These are phyloP conservation scores for Aphidius colemani DNA, from an alignment of 2,888 invertebrate genomes.

Conservation along the genomic window DNA sequence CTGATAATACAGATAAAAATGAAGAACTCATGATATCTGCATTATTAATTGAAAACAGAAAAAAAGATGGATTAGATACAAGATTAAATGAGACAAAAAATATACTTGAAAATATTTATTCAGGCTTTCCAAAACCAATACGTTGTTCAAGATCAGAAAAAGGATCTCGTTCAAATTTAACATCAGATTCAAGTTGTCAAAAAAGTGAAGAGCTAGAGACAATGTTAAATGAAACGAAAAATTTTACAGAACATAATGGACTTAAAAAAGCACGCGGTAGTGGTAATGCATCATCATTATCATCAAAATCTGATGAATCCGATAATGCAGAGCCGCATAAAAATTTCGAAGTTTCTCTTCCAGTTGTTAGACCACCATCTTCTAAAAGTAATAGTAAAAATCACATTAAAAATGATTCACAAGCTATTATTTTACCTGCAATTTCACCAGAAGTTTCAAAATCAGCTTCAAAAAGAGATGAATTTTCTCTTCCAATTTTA, in stretches of 20 bases:
- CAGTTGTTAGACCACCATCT: constrained; percentile 43
- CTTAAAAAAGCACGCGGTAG: constrained; percentile 28
- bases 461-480: constrained; percentile 39
- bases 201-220: constrained; percentile 37
- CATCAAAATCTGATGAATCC: constrained; percentile 23
- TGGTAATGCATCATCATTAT: constrained; percentile 13
- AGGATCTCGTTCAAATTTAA: constrained; percentile 17
- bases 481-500: constrained; percentile 47
- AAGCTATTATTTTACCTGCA: constrained; percentile 46
- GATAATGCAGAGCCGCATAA: constrained; percentile 25
- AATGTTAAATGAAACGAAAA: constrained; percentile 42
- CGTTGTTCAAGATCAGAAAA: constrained; percentile 30
- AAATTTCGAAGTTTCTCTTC: constrained; percentile 41
- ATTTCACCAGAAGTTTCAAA: constrained; percentile 48
- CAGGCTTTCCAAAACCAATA: constrained; percentile 24
- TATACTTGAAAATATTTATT: constrained; percentile 30
- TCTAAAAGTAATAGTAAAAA: constrained; percentile 37
- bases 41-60: constrained; percentile 1
- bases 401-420: constrained; percentile 36
- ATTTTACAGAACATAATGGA: constrained; percentile 33
- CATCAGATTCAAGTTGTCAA: constrained; percentile 10
- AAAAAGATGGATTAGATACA: constrained; percentile 17
- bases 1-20: constrained; percentile 3
- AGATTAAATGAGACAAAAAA: constrained; percentile 27
- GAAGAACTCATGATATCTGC: constrained; percentile 9